Conservation (phyloP, 1,140 invertebrate genomes). For the Zaprionus lachaisei region DNA sequence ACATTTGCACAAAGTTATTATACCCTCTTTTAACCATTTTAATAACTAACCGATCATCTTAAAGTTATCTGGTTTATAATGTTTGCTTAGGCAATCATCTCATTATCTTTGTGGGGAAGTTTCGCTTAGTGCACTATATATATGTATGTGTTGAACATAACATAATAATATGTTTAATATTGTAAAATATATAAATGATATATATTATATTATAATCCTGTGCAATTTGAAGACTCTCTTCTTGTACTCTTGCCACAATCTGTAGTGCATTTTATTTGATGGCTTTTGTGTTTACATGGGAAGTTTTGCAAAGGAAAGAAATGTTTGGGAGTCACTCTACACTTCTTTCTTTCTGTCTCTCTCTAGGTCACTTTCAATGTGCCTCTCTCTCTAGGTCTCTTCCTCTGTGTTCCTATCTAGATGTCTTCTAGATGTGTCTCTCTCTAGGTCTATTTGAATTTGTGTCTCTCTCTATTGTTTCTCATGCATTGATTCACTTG, state of each 20-base stretch:
- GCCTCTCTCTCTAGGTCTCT: background rate
- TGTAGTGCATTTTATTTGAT: background rate
- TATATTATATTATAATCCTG: background rate
- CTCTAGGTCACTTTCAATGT: too few relatives aligned
- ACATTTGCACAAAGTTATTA: too few relatives aligned
- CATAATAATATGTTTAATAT: background rate
- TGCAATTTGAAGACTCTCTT: background rate
- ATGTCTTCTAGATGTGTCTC: background rate
- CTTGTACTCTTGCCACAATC: constrained; percentile 10
- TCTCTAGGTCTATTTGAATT: background rate
- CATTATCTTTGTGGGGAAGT: too few relatives aligned
- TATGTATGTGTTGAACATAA: too few relatives aligned
- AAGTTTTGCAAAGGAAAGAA: too few relatives aligned
- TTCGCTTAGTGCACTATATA: too few relatives aligned
- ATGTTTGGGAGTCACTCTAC: too few relatives aligned
- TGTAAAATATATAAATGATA: background rate
- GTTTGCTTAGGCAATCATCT: too few relatives aligned
- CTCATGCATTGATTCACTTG: background rate
- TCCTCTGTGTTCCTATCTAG: background rate
- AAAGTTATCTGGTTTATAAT: too few relatives aligned
- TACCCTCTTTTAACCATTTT: too few relatives aligned
- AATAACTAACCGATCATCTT: too few relatives aligned
- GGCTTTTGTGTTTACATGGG: too few relatives aligned
- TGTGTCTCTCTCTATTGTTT: background rate
- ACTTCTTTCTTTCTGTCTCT: background rate